Evolutionary conservation across 2,113 vertebrate species (phyloP), one percentile per base, ranked within the genome.

Genomic region (Callocephalon fimbriatum): DNA sequence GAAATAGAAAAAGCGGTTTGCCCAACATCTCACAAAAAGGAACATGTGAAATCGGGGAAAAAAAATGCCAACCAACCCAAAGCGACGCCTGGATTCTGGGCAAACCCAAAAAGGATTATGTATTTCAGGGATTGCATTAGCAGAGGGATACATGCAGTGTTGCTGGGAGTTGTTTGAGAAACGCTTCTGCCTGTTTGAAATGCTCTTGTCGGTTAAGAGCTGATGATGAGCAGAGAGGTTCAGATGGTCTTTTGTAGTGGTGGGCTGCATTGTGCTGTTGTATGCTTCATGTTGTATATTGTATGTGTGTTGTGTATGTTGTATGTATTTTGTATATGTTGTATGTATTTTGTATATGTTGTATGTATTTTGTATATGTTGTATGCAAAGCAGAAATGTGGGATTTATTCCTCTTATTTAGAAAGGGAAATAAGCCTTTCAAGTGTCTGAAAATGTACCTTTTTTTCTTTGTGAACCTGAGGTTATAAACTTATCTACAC

Each of bases 141-240:
- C 54, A 20, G 37, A 11, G 74, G 67, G 21, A 15, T 23, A 31
- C 1, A 1, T 10, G 50, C 11, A 37, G 0, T 2, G 45, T 1
- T 83, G n/a, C 31, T 54, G 32, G 38, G 8, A 71, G 38, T 3
- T 50, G 35, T 16, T 1, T 22, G 58, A 40, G 75, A 54, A 73
- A 40, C 5, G 40, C 25, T 62, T 40, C 45, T n/a, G 51, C 15
- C 38, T 14, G 5, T 9, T 56, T 27, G 59, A 16, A 53, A 17
- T 17, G 40, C 20, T n/a, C 26, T 27, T 58, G 26, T 7, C 26
- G 5, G 7, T 21, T 5, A 3, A 27, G 2, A n/a, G 22, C 6
- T 32, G 47, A 10, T 6, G 40, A 47, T 31, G 44, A 83, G 51
- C 62, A 27, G 67, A 8, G 7, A 77, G 68, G 19, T 63, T 77